Base-by-base conservation (phyloP, 2,113 vertebrate species). In the Petroica traversi region DNA sequence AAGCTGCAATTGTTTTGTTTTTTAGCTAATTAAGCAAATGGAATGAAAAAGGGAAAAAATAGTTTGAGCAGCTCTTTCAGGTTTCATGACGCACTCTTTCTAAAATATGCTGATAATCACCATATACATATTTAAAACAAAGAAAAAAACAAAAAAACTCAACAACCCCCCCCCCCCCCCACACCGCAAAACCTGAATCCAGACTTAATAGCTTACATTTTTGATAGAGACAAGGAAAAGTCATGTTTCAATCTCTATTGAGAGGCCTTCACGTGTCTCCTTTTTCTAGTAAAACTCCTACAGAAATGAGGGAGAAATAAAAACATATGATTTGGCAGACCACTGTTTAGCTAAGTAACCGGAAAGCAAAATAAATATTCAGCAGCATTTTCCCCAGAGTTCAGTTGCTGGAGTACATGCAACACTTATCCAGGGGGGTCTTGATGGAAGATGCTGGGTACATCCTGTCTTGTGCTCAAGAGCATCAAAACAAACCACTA, bases 381-480 rank as follows among this genome's bases (percentile, higher is more conserved):
- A 79, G 14, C 28, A 68, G 8, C 19, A 34, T 40, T 85, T 78
- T 82, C 46, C 25, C 26, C 26, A 12, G 49, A 84, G 45, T 40
- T 86, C 36, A 49, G 63, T 14, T 8, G 20, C 9, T 24, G 59
- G 11, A 61, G 12, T 63, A 22, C 17, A 51, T 6, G 5, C 49
- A 66, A 68, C 19, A 19, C 12, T 63, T 59, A n/a, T 15, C 43
- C 0, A 2, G 0, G 6, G 5, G 2, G 3, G 3, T 17, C 41
- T 91, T 0, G 0, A 7, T 18, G 45, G 34, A 61, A 89, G 23
- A 28, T 3, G 0, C 23, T 24, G 40, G 16, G 22, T 82, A 36
- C 15, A 10, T 36, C 34, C 20, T 54, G 36, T 45, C 45, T 85
- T 34, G 62, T 36, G 22, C 20, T 51, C 12, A 67, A 76, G 48